A percentile compares a stretch with the other conserved stretches of the same genome.
These are phyloP conservation scores for Dasypus novemcinctus DNA, from an alignment of 2,113 vertebrate species.

Conservation along the genomic window DNA sequence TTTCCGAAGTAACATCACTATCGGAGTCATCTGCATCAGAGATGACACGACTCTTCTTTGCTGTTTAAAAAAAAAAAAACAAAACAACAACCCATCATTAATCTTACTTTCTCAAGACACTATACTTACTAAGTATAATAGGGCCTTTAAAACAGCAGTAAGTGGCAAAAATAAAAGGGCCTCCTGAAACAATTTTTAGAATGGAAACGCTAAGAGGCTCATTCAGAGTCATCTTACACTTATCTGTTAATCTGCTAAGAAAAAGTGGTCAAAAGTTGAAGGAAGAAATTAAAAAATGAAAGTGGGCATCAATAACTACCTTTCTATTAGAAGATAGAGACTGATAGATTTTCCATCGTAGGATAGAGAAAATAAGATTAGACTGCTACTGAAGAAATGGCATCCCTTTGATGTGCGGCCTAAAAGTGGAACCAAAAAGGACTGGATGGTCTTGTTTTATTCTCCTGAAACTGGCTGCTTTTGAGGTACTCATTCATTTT, in stretches of 20 bases:
- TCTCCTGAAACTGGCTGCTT: not conserved
- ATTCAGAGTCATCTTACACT: not conserved
- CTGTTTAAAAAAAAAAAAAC: conserved; percentile 77
- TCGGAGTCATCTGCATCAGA: conserved; percentile 93
- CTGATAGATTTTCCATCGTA: too few relatives aligned
- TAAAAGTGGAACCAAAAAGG: not conserved
- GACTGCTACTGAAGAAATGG: not conserved
- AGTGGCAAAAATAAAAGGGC: not conserved
- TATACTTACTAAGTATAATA: not conserved
- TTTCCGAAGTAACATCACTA: conserved; percentile 86
- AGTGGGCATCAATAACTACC: not conserved
- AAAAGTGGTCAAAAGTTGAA: conserved; percentile 6
- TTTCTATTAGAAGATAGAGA: not conserved
- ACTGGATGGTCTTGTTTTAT: not conserved
- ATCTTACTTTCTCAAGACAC: not conserved
- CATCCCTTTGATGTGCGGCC: not conserved
- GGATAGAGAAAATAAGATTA: not conserved
- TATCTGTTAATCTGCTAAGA: not conserved
- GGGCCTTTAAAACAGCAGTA: not conserved
- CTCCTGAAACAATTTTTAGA: not conserved
- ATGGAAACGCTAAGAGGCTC: not conserved
- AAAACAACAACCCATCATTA: too few relatives aligned
- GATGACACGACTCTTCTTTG: conserved; percentile 91
- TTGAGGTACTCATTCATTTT: not conserved
- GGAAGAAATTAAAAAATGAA: not conserved